Evolutionary conservation across 2,797 vertebrate genomes (phyloP), one percentile per base, ranked within the genome.

Genomic region (Notolepis coatsorum): DNA sequence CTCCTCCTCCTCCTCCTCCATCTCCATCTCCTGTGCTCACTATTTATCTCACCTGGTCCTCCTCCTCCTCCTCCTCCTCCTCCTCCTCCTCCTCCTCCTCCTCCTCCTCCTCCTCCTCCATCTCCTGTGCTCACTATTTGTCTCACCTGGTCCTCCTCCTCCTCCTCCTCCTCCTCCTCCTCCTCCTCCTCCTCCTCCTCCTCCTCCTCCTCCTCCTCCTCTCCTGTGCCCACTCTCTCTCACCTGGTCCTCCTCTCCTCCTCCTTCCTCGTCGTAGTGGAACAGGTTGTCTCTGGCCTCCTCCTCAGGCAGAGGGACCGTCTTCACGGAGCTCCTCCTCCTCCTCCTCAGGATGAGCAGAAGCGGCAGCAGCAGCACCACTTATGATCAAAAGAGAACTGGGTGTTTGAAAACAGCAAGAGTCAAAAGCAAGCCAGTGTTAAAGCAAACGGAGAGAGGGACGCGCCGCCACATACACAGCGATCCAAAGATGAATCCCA

Each of bases 191-290:
- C n/a, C n/a, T n/a, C n/a, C n/a, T n/a, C n/a, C n/a, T n/a, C n/a
- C n/a, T n/a, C n/a, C n/a, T n/a, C n/a, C n/a, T n/a, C n/a, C n/a
- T n/a, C n/a, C n/a, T n/a, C n/a, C n/a, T n/a, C n/a, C n/a, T n/a
- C n/a, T n/a, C n/a, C n/a, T n/a, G n/a, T n/a, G n/a, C n/a, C n/a
- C n/a, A n/a, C n/a, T n/a, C n/a, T n/a, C n/a, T 91, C 41, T 90
- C 90, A 58, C 94, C 94, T 10, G 90, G 90, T 89, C 95, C 87
- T 83, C 95, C 90, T 61, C 95, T 85, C 92, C 95, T 87, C 58
- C 95, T 0, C 96, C 96, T 73, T 97, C 95, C 3, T 97, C 96
- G 2, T 95, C 90, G 0, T 96, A 98, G 46, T 80, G 91, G 25
- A 95, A 91, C 39, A 98, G 92, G 71, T 94, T 95, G 73, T 95